Evolutionary conservation across 1,140 invertebrate genomes (phyloP).

Genomic region (Magallana angulata): DNA sequence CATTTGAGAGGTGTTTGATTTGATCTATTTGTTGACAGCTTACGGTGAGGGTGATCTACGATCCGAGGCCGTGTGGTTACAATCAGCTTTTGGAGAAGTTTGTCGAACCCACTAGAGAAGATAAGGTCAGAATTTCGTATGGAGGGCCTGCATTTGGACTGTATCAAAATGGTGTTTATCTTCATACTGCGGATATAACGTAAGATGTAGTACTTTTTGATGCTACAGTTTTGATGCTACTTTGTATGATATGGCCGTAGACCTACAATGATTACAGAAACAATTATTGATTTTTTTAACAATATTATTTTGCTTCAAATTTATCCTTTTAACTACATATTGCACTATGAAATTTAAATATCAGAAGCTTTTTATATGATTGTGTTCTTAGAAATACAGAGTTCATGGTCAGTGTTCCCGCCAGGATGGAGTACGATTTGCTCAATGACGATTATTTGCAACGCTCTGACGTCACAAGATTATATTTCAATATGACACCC

Average conservation of each 20-base stretch:
- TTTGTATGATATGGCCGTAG: too few species aligned
- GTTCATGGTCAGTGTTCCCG: slow-evolving; percentile 45
- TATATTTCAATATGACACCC: slow-evolving; percentile 42
- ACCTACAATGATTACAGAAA: too few species aligned
- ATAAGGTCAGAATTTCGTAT: background rate
- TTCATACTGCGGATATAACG: background rate
- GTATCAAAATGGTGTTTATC: slow-evolving; percentile 5
- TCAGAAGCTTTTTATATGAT: background rate
- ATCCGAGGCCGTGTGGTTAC: background rate
- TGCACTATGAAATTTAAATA: too few species aligned
- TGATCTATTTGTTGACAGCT: background rate
- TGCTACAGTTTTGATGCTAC: too few species aligned
- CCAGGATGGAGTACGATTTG: slow-evolving; percentile 9
- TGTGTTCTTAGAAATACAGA: slow-evolving; percentile 23
- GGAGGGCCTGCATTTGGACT: background rate
- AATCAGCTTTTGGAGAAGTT: background rate
- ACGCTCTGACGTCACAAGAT: slow-evolving; percentile 27
- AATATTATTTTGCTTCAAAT: too few species aligned
- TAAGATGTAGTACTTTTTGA: background rate
- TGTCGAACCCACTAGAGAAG: background rate
- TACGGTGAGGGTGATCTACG: background rate
- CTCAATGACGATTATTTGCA: slow-evolving; percentile 36
- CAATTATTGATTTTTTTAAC: too few species aligned
- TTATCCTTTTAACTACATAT: too few species aligned
- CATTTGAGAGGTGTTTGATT: too few species aligned